These are phyloP conservation scores for Oxytorus armatus DNA, from an alignment of 2,888 invertebrate species.

Conservation along the genomic window DNA sequence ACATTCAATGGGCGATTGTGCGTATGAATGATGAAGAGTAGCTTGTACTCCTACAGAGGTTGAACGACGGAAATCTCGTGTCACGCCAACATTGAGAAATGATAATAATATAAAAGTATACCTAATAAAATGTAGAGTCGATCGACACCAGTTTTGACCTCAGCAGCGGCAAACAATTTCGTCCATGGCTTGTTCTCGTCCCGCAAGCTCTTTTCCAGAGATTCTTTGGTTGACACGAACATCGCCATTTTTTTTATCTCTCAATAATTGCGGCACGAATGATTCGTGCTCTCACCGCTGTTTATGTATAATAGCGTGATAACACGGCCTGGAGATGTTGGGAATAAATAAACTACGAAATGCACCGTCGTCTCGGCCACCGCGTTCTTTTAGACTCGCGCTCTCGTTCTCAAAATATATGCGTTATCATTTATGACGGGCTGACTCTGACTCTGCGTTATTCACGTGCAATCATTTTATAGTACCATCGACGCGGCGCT, in stretches of 20 bases:
- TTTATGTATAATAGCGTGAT: slow-evolving; percentile 35
- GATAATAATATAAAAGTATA: slow-evolving; percentile 79
- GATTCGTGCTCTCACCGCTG: slow-evolving; percentile 7
- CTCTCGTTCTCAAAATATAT: background rate
- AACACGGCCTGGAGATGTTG: slow-evolving; percentile 14
- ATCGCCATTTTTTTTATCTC: slow-evolving; percentile 80
- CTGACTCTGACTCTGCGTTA: background rate
- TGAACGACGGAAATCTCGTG: too few relatives aligned
- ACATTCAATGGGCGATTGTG: slow-evolving; percentile 2
- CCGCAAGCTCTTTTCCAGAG: slow-evolving; percentile 87
- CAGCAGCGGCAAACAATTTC: slow-evolving; percentile 88
- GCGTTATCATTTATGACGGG: background rate
- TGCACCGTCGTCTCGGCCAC: background rate
- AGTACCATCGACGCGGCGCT: slow-evolving; percentile 1
- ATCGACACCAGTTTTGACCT: slow-evolving; percentile 90
- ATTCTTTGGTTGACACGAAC: slow-evolving; percentile 86
- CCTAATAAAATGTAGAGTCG: slow-evolving; percentile 92
- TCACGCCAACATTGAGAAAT: too few relatives aligned
- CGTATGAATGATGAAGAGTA: too few relatives aligned
- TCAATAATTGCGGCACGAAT: slow-evolving; percentile 33
- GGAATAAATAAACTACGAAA: slow-evolving; percentile 1
- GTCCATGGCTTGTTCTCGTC: slow-evolving; percentile 92
- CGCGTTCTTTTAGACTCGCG: background rate
- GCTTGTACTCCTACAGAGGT: too few relatives aligned
- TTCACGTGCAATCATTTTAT: background rate